Base-by-base conservation (phyloP, 2,113 vertebrate species). In the Zapornia atra region DNA sequence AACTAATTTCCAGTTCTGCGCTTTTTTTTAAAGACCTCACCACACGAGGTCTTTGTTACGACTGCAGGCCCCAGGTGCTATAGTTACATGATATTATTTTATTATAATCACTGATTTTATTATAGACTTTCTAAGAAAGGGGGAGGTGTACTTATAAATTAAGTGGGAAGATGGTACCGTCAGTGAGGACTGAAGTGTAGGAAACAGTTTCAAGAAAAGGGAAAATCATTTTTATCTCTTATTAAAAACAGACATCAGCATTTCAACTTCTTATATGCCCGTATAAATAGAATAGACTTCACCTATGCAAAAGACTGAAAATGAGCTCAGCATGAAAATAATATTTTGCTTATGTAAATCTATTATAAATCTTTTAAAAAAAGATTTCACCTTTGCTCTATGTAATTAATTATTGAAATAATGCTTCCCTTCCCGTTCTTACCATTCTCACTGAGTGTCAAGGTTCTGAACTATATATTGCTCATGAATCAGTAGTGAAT, bases 1-100 rank as follows among this genome's bases (percentile, higher is more conserved):
- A 92, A 86, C 24, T 91, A 79, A 96, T 91, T 96, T 95, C 53
- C 83, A 29, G 70, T 91, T 80, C 66, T 82, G 31, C 69, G 44
- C 5, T 46, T 65, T 93, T 24, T 72, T 94, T 89, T 22, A 53
- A 83, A 91, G 69, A 75, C 34, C 14, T 72, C 53, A 61, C 79
- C 11, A 69, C 34, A 64, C 54, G 48, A 96, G 44, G 40, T 72
- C 84, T 85, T 95, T 91, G 34, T 89, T 87, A 72, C 0, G 1
- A 57, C n/a, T 92, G 70, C 0, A 6, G 53, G 28, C 16, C 73
- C 28, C 28, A 57, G 50, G 66, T 94, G 61, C 33, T 89, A 46
- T 5, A 68, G 70, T 71, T 91, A 59, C 6, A 50, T 44, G 11
- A 50, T 46, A 77, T 89, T 82, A 79, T 68, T 96, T 85, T 22